These are phyloP conservation scores for Podarcis cretensis DNA, from an alignment of 2,113 vertebrate species.

Conservation along the genomic window DNA sequence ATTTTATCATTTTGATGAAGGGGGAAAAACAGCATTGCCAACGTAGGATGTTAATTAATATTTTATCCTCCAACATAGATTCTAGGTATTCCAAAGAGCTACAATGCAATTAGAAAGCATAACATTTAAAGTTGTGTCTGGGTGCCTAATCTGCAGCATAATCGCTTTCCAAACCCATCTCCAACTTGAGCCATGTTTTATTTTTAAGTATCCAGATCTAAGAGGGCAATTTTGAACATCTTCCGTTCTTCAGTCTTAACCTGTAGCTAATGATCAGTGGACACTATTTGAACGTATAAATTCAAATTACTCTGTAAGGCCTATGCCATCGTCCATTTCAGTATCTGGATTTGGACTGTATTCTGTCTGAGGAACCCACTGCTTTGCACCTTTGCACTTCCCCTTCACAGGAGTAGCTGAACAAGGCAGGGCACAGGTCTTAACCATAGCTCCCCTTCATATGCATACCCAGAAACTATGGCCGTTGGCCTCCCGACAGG, in stretches of 20 bases:
- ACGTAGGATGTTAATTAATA: constrained; percentile 15
- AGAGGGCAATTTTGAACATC: neutral
- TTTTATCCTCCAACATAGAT: constrained; percentile 62
- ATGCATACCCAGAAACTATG: too few relatives aligned
- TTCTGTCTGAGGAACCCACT: neutral
- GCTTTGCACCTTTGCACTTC: too few relatives aligned
- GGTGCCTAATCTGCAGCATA: constrained; percentile 53
- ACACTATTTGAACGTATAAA: fast-evolving
- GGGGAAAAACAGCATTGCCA: neutral
- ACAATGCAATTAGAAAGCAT: constrained; percentile 55
- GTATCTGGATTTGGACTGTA: neutral
- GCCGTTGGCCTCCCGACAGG: too few relatives aligned
- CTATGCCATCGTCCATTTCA: fast-evolving
- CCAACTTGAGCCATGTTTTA: constrained; percentile 51
- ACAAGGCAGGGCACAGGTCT: too few relatives aligned
- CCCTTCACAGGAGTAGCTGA: too few relatives aligned
- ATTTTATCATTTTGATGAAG: constrained; percentile 10
- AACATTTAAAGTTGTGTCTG: constrained; percentile 46
- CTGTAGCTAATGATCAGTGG: neutral
- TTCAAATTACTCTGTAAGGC: neutral
- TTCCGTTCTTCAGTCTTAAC: neutral
- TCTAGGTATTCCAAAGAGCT: constrained; percentile 63
- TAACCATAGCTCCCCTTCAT: too few relatives aligned
- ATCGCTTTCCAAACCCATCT: constrained; percentile 62
- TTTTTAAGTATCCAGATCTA: constrained; percentile 45